Conservation (phyloP, 2,797 vertebrate genomes). For the Pseudomugil tenellus region DNA sequence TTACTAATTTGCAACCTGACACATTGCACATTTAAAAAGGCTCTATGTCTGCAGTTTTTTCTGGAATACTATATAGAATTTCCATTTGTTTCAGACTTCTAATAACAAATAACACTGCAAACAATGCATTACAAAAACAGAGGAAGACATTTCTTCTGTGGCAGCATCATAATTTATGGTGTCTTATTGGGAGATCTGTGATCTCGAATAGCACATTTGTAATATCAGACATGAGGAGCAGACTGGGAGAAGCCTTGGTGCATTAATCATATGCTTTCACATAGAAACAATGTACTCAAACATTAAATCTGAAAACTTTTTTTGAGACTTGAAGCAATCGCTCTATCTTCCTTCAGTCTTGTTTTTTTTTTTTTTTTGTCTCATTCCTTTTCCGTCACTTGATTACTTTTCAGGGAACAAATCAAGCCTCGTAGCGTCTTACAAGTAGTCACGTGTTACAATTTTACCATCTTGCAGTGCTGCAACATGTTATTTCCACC, state of each 20-base stretch:
- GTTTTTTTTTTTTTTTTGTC: not conserved
- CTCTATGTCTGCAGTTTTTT: not conserved
- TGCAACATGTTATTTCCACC: not conserved
- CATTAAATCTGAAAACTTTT: conserved; percentile 39
- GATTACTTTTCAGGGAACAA: conserved; percentile 1
- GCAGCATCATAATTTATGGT: conserved; percentile 54
- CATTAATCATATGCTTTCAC: conserved; percentile 61
- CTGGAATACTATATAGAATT: conserved; percentile 10
- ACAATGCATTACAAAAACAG: conserved; percentile 39
- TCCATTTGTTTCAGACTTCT: conserved; percentile 33
- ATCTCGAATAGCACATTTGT: conserved; percentile 47
- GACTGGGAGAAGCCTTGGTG: conserved; percentile 37
- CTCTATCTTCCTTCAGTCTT: not conserved
- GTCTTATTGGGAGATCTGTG: conserved; percentile 55
- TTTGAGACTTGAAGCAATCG: not conserved
- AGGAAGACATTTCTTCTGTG: conserved; percentile 21
- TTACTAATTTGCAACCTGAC: not conserved
- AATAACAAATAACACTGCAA: conserved; percentile 25
- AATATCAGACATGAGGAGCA: conserved; percentile 44
- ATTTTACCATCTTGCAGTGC: not conserved
- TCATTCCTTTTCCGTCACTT: not conserved
- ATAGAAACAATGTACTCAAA: conserved; percentile 18
- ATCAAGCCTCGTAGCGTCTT: not conserved
- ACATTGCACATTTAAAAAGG: not conserved
- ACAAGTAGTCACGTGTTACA: conserved; percentile 4